phyloP scores from a whole-genome alignment of 2,113 vertebrate genomes.

The Arothron firmamentum region DNA sequence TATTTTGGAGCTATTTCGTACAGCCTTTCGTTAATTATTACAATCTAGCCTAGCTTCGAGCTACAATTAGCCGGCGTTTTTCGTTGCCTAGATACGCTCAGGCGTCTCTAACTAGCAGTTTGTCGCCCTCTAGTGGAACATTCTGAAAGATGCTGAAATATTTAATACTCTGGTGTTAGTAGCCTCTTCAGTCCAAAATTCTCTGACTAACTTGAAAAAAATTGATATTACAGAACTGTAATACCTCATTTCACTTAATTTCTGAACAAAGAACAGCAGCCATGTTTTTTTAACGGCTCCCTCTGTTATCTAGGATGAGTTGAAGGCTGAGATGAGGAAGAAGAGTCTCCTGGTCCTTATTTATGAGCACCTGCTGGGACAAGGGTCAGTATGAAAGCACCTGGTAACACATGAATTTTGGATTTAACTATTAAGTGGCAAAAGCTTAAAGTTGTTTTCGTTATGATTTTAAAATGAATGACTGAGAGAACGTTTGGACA shows the following conservation, averaged over 20 bases:
- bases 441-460: too few species aligned
- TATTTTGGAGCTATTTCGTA: not conserved
- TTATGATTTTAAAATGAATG: not conserved
- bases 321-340: constrained; percentile 81
- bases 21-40: not conserved
- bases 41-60: not conserved
- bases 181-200: too few species aligned
- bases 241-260: not conserved
- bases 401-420: too few species aligned
- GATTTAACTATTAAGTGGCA: too few species aligned
- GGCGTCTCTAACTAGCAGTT: not conserved
- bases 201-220: not conserved
- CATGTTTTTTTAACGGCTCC: too few species aligned
- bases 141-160: too few species aligned
- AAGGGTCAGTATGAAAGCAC: constrained; percentile 80
- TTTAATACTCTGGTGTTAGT: too few species aligned
- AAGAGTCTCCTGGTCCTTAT: constrained; percentile 91
- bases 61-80: constrained; percentile 19
- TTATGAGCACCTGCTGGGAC: constrained; percentile 85
- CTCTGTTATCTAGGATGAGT: constrained; percentile 75
- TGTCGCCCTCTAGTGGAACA: constrained; percentile 55
- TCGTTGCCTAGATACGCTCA: constrained; percentile 56
- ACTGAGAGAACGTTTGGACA: too few species aligned
- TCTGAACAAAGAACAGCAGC: too few species aligned
- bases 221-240: not conserved